phyloP scores from a whole-genome alignment of 1,140 invertebrate genomes.

The Stegodyphus mimosarum region DNA sequence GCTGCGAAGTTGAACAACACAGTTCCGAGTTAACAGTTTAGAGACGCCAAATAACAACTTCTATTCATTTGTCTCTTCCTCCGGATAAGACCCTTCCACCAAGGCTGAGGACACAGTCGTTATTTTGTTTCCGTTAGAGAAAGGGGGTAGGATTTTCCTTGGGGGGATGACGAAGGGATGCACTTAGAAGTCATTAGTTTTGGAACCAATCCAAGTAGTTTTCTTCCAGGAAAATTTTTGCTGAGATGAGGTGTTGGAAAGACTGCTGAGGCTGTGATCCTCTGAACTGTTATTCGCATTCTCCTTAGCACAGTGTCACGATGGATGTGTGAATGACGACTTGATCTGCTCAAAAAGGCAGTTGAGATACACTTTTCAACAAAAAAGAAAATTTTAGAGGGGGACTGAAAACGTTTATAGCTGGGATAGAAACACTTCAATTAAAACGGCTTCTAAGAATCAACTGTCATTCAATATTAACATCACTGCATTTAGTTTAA shows the following conservation, averaged over 20 bases:
- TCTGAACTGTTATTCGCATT: conserved; percentile 46
- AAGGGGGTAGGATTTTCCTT: conserved; percentile 5
- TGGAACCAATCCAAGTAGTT: conserved; percentile 55
- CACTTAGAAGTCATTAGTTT: conserved; percentile 58
- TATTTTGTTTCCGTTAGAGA: conserved; percentile 50
- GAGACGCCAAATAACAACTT: conserved; percentile 58
- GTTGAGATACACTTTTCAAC: conserved; percentile 12
- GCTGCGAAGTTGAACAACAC: conserved; percentile 42
- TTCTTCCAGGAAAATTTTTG: conserved; percentile 35
- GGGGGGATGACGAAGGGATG: conserved; percentile 33
- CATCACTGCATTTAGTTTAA: no score
- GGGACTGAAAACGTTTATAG: no score
- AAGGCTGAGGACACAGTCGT: conserved; percentile 54
- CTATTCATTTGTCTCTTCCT: conserved; percentile 59
- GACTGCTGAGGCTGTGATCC: conserved; percentile 43
- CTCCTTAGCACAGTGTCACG: neutral
- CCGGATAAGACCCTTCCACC: conserved; percentile 50
- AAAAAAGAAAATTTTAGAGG: no score
- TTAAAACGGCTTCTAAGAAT: no score
- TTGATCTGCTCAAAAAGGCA: conserved; percentile 39
- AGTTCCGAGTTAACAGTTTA: conserved; percentile 58
- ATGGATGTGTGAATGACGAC: conserved; percentile 46
- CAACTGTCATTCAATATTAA: no score
- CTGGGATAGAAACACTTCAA: no score
- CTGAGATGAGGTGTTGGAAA: conserved; percentile 20